Evolutionary conservation across 2,797 vertebrate species (phyloP), one percentile per base, ranked within the genome.

Genomic region (Chrosomus eos): DNA sequence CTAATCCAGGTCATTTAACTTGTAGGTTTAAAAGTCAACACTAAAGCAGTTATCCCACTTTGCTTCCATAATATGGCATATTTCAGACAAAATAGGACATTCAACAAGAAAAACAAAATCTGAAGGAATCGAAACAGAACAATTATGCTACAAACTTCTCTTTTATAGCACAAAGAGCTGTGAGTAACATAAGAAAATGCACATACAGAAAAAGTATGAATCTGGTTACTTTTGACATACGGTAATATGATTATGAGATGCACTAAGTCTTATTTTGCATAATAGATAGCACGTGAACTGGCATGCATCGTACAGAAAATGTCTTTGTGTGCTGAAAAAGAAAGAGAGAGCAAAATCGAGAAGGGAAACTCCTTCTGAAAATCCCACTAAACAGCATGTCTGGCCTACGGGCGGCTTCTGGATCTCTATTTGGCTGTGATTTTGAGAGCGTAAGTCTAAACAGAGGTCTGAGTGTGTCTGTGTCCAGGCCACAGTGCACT

Each of bases 381-480:
- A 75, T n/a, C 36, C 16, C 51, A n/a, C 51, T 18, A 64, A 64
- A 64, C 26, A 36, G 48, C 21, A 16, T 36, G 6, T 10, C 26
- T 13, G 11, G 72, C 19, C 45, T 33, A 33, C 3, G 5, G 71
- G 28, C 0, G 5, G 28, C 31, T 55, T 55, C 31, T 71, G 4
- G 45, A 68, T 38, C 67, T 38, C 18, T 19, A n/a, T 71, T 43
- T 43, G 11, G 14, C 38, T 71, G 21, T 7, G 38, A 70, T 38
- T 70, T n/a, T 40, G 36, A 70, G 58, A 60, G 58, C n/a, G 40
- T 3, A 68, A 82, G 89, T 89, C 91, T 87, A 84, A 96, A 97
- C 96, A 97, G 95, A 96, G 95, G 94, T 93, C 93, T 82, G 90
- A 95, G 92, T 95, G 94, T 97, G 94, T 95, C 93, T 93, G 91